Evolutionary conservation across 2,797 vertebrate genomes (phyloP).

Genomic region (Philypnodon macrostomus): DNA sequence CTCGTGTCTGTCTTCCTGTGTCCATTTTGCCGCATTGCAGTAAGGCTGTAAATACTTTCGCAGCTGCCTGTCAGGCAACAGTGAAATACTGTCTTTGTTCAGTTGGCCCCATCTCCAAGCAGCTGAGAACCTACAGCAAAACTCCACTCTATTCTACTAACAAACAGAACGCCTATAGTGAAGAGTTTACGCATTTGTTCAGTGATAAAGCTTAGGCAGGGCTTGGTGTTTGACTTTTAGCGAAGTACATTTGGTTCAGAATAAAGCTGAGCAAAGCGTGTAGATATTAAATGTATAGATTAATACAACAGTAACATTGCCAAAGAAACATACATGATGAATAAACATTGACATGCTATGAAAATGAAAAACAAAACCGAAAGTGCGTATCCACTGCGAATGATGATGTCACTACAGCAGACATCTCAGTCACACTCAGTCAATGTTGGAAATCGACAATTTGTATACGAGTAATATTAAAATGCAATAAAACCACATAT

Average conservation of each 20-base stretch:
- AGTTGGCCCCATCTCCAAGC: slow-evolving; percentile 74
- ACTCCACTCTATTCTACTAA: slow-evolving; percentile 18
- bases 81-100: slow-evolving; percentile 99
- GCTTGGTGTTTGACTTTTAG: slow-evolving; percentile 8
- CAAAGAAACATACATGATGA: no score
- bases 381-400: no score
- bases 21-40: slow-evolving; percentile 94
- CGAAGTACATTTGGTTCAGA: background rate
- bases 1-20: slow-evolving; percentile 65
- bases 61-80: slow-evolving; percentile 94
- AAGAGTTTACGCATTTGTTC: background rate
- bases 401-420: no score
- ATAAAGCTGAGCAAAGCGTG: background rate
- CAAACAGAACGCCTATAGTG: background rate
- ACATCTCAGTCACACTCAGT: no score
- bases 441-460: no score
- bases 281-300: background rate
- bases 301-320: background rate
- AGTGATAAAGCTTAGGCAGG: background rate
- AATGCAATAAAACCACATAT: no score
- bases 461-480: no score
- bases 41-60: slow-evolving; percentile 98
- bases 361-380: no score
- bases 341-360: no score
- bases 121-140: slow-evolving; percentile 72